Evolutionary conservation across 2,888 invertebrate species (phyloP).

Genomic region (Perdita meconis): DNA sequence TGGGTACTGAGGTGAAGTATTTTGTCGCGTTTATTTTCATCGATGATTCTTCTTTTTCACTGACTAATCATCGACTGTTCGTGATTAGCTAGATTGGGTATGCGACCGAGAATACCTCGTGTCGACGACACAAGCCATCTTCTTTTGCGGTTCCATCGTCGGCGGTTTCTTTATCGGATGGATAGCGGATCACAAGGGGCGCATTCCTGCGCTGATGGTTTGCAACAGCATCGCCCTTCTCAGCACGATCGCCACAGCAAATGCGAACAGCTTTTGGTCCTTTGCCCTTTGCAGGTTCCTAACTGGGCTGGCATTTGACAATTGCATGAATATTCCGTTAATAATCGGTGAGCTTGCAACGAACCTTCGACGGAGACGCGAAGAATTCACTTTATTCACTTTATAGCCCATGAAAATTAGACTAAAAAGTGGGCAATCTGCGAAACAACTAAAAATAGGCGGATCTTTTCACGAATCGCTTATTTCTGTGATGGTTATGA

Average conservation of each 20-base stretch:
- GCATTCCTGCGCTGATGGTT: constrained; percentile 85
- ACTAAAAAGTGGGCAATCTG: too few relatives aligned
- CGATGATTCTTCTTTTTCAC: neutral
- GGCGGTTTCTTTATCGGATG: constrained; percentile 86
- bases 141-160: constrained; percentile 85
- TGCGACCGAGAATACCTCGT: constrained; percentile 85
- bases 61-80: constrained; percentile 56
- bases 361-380: too few relatives aligned
- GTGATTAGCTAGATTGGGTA: constrained; percentile 85
- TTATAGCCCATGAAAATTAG: too few relatives aligned
- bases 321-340: constrained; percentile 85
- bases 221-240: constrained; percentile 84
- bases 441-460: too few relatives aligned
- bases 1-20: constrained; percentile 86
- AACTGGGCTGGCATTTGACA: constrained; percentile 86
- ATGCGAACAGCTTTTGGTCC: constrained; percentile 82
- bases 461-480: too few relatives aligned
- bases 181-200: constrained; percentile 85
- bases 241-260: constrained; percentile 84
- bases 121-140: constrained; percentile 85
- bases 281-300: constrained; percentile 85
- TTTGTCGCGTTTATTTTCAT: neutral
- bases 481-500: too few relatives aligned
- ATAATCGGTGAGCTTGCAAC: constrained; percentile 83
- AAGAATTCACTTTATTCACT: too few relatives aligned